A percentile compares a stretch with the other conserved stretches of the same genome.
Evolutionary conservation across 2,797 vertebrate genomes (phyloP).

Genomic region (Setipinna tenuifilis): DNA sequence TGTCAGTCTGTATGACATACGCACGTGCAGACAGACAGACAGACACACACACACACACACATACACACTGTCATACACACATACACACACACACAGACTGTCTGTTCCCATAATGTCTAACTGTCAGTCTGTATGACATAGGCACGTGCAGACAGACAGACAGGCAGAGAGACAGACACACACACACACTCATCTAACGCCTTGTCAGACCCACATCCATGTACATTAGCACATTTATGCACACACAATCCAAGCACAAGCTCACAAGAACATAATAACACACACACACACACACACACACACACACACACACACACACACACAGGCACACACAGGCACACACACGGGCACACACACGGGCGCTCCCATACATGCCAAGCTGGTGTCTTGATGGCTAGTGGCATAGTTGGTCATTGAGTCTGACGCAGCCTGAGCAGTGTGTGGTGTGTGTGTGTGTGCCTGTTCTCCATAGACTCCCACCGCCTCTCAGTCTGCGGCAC

Average conservation of each 20-base stretch:
- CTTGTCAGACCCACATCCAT: no score
- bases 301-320: not conserved
- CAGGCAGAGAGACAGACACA: not conserved
- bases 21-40: not conserved
- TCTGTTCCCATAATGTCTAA: no score
- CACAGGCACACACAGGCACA: not conserved
- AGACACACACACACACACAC: not conserved
- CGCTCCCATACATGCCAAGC: not conserved
- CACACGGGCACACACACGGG: not conserved
- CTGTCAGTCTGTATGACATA: not conserved
- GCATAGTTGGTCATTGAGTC: not conserved
- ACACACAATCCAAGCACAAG: no score
- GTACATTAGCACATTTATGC: no score
- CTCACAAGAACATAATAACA: no score
- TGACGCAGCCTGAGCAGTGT: no score
- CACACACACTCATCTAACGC: not conserved
- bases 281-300: no score
- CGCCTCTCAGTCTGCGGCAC: not conserved
- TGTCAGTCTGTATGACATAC: not conserved
- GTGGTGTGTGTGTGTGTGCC: not conserved
- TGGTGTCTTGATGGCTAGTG: not conserved
- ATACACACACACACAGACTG: not conserved
- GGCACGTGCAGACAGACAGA: not conserved
- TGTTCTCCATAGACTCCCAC: not conserved
- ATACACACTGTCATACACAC: constrained; percentile 7